Evolutionary conservation across 1,140 invertebrate species (phyloP).

Genomic region (Penaeus chinensis): DNA sequence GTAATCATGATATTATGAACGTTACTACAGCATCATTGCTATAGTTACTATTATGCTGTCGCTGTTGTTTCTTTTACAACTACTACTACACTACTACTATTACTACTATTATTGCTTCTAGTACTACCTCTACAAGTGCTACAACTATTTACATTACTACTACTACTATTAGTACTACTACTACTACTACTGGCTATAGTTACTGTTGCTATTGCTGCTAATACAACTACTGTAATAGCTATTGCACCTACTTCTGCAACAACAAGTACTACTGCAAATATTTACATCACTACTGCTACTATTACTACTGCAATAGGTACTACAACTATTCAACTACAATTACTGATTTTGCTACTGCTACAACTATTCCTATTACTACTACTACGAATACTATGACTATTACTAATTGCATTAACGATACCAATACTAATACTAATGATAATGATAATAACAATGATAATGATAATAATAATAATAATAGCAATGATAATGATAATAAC

Average conservation of each 20-base stretch:
- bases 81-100: neutral
- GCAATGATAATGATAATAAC: too few relatives aligned
- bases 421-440: neutral
- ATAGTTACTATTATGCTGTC: neutral
- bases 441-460: too few relatives aligned
- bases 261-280: conserved; percentile 6
- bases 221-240: neutral
- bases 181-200: neutral
- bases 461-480: too few relatives aligned
- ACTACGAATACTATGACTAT: neutral
- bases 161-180: neutral
- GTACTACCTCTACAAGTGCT: conserved; percentile 1
- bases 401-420: neutral
- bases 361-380: neutral
- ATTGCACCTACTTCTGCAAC: neutral
- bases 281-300: neutral
- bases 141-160: conserved; percentile 1
- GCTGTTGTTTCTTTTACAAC: neutral
- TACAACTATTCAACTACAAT: neutral
- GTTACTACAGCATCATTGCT: neutral
- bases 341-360: neutral
- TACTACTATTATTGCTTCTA: conserved; percentile 1
- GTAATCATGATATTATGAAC: neutral
- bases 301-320: neutral
- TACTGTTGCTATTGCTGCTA: neutral